phyloP scores from a whole-genome alignment of 1,140 invertebrate species.

The Diorhabda elongata region DNA sequence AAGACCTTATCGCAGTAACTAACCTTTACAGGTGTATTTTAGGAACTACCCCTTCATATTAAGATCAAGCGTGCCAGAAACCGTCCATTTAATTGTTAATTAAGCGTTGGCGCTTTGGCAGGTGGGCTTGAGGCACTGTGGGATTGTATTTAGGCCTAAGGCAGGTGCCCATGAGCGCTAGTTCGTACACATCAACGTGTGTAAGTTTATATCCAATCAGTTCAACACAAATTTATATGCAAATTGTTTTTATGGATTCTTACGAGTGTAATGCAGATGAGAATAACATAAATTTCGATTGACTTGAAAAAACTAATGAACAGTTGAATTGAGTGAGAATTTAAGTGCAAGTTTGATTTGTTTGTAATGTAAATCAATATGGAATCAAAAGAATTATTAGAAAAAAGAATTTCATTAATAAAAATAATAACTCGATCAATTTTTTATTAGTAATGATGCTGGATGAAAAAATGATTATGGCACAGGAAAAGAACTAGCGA shows the following conservation, averaged over 20 bases:
- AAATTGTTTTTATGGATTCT: background rate
- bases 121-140: background rate
- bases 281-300: no score
- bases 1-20: background rate
- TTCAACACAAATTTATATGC: slow-evolving; percentile 9
- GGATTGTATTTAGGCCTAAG: background rate
- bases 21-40: slow-evolving; percentile 7
- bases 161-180: slow-evolving; percentile 4
- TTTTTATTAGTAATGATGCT: no score
- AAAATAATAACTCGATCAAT: no score
- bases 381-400: no score
- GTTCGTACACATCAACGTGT: background rate
- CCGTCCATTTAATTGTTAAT: slow-evolving; percentile 7
- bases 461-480: no score
- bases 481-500: no score
- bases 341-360: no score
- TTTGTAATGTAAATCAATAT: no score
- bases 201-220: slow-evolving; percentile 3
- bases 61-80: slow-evolving; percentile 8
- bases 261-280: no score
- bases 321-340: no score
- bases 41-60: slow-evolving; percentile 8
- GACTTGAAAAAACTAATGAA: no score
- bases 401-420: no score
- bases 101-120: slow-evolving; percentile 11